Base-by-base conservation (phyloP, 2,888 invertebrate species). In the Tipula helvola region DNA sequence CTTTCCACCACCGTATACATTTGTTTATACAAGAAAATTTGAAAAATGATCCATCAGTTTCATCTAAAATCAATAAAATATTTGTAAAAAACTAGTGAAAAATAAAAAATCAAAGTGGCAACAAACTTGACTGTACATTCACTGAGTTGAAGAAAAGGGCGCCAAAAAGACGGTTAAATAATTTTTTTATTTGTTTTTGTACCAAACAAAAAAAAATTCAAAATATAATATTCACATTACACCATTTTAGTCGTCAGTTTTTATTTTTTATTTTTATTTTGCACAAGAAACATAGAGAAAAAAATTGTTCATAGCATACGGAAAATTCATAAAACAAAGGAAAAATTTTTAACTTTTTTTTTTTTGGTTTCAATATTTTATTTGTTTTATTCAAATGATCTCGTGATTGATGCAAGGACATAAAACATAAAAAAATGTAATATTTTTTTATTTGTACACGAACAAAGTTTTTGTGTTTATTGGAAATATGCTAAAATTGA, bases 381-480 rank as follows among this genome's bases (percentile, higher is more conserved):
- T 71, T 71, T 71, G 71, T 71, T 71, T 71, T 71, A 71, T 71
- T 71, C 71, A 71, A 71, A 71, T 71, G 71, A 71, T 28, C 71
- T 71, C 71, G 71, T 71, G 71, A 71, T 71, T 71, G 71, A 71
- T 71, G 71, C 71, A 71, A 71, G 71, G 71, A 71, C 71, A 71
- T 71, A 71, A 71, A 71, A 71, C 28, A 71, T 71, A 71, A 28
- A 71, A n/a, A 18, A 28, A 16, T 12, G 2, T 52, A 16, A 7
- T 44, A 28, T 44, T 44, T 12, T 16, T n/a, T 52, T n/a, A n/a
- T n/a, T n/a, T n/a, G 10, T 28, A 71, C 10, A 71, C 71, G 28
- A 71, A 71, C 28, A 71, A 71, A 71, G 71, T 71, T 71, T 18
- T 28, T 71, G 71, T 71, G 71, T 28, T 71, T 71, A 71, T 71